Conservation (phyloP, 2,797 vertebrate genomes). For the Acanthiza pusilla region DNA sequence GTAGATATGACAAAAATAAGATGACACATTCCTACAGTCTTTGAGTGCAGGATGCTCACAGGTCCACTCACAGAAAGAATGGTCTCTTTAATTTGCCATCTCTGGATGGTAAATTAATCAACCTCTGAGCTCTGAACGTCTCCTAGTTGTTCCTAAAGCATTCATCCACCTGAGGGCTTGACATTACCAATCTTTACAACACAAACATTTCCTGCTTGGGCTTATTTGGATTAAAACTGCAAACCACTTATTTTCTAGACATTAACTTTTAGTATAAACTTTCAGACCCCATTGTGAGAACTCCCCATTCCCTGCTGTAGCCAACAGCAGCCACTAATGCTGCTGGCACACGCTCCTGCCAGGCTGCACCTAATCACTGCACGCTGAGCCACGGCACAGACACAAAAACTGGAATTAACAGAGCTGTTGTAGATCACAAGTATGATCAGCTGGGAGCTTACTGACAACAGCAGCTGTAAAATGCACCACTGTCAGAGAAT, state of each 20-base stretch:
- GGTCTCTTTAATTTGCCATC: background rate
- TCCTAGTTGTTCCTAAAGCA: background rate
- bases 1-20: background rate
- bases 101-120: background rate
- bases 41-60: background rate
- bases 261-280: background rate
- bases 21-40: background rate
- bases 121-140: background rate
- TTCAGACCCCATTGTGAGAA: background rate
- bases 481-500: background rate
- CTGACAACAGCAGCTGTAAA: background rate
- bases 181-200: background rate
- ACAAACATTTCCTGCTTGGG: background rate
- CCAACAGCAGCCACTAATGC: background rate
- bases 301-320: background rate
- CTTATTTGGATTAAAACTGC: background rate
- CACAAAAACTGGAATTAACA: background rate
- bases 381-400: rapidly evolving
- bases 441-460: background rate
- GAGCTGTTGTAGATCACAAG: background rate
- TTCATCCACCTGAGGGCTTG: background rate
- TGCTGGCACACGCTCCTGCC: background rate
- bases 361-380: background rate
- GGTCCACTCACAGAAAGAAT: background rate
- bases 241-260: slow-evolving; percentile 9